These are phyloP conservation scores for Boloria euphrosyne DNA, from an alignment of 2,888 invertebrate species.

Conservation along the genomic window DNA sequence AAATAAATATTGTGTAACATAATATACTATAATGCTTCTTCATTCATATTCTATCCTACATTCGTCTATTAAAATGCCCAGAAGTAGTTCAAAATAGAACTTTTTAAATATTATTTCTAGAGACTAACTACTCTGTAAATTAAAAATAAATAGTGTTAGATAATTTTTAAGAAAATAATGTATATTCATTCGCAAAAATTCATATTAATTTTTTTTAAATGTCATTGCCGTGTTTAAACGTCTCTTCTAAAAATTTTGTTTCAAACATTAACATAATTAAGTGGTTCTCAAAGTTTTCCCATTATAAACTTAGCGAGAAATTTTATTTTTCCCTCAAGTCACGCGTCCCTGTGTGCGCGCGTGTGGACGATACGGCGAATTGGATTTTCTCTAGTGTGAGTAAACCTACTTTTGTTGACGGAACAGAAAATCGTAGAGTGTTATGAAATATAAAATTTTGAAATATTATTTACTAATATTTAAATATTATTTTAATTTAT, in stretches of 20 bases:
- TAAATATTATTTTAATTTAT: no score
- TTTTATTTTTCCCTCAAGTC: conserved; percentile 83
- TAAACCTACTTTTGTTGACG: conserved; percentile 79
- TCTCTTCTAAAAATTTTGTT: conserved; percentile 81
- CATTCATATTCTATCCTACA: no score
- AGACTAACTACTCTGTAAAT: not conserved
- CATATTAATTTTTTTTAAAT: conserved; percentile 57
- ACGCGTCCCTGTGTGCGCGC: conserved; percentile 73
- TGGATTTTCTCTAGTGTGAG: conserved; percentile 80
- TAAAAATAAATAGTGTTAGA: not conserved
- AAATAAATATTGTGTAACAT: no score
- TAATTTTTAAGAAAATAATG: conserved; percentile 1
- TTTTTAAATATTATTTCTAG: no score
- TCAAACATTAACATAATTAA: conserved; percentile 83
- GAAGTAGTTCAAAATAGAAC: no score
- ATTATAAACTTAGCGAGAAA: conserved; percentile 83
- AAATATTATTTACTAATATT: not conserved
- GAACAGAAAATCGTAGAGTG: conserved; percentile 79
- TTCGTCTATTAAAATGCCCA: no score
- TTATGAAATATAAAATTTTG: conserved; percentile 44
- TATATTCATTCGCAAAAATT: conserved; percentile 22
- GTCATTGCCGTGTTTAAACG: conserved; percentile 77
- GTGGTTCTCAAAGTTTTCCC: conserved; percentile 83
- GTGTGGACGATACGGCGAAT: conserved; percentile 76
- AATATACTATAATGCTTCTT: no score